phyloP scores from a whole-genome alignment of 1,140 invertebrate species.

The Panagrolaimus sp. region DNA sequence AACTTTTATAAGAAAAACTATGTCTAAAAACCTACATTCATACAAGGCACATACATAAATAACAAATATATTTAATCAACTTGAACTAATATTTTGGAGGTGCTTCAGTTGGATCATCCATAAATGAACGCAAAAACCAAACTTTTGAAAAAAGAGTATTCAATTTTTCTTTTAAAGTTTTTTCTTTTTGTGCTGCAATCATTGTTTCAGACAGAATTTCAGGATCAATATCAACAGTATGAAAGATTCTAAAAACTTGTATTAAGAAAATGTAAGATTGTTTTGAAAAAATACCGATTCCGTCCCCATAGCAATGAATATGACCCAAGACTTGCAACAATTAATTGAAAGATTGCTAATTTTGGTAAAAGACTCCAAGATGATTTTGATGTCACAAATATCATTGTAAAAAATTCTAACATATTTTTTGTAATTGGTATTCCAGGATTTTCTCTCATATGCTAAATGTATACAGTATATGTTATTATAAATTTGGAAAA shows the following conservation, averaged over 20 bases:
- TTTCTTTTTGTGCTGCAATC: not conserved
- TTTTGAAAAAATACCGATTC: not conserved
- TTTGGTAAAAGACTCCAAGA: not conserved
- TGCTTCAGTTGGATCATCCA: too few species aligned
- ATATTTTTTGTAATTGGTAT: not conserved
- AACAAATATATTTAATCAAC: too few species aligned
- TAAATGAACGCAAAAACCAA: too few species aligned
- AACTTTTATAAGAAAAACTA: too few species aligned
- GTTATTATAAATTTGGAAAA: not conserved
- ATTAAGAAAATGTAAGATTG: not conserved
- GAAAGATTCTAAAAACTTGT: not conserved
- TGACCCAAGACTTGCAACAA: not conserved
- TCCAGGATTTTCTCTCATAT: not conserved
- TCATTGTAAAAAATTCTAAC: not conserved
- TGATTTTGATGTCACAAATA: not conserved
- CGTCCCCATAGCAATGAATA: not conserved
- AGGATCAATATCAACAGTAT: not conserved
- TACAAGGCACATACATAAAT: too few species aligned
- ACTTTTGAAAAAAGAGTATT: not conserved
- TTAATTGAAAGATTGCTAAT: conserved; percentile 9
- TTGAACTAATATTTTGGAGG: too few species aligned
- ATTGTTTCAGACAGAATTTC: not conserved
- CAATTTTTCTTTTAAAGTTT: not conserved
- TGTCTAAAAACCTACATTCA: too few species aligned
- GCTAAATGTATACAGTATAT: not conserved